These are phyloP conservation scores for Drusus annulatus DNA, from an alignment of 1,140 invertebrate species.

Conservation along the genomic window DNA sequence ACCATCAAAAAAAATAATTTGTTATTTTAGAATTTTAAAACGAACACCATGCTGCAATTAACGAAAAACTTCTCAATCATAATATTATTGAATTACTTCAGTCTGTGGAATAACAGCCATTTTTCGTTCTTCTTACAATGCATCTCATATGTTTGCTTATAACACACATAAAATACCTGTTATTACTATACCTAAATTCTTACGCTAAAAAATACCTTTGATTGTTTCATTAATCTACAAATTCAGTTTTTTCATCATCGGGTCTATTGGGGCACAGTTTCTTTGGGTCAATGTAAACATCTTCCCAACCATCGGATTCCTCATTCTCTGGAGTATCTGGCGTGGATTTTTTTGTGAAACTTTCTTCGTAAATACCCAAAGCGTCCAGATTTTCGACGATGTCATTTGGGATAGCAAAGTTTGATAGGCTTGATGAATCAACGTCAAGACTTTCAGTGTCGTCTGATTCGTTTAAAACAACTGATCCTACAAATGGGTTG, in stretches of 20 bases:
- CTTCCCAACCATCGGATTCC: background rate
- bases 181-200: too few relatives aligned
- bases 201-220: too few relatives aligned
- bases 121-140: too few relatives aligned
- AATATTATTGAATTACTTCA: too few relatives aligned
- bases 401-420: conserved; percentile 15
- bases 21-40: too few relatives aligned
- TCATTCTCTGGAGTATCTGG: background rate
- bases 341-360: background rate
- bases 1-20: too few relatives aligned
- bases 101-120: too few relatives aligned
- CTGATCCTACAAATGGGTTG: background rate
- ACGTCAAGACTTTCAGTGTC: background rate
- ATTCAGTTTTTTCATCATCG: conserved; percentile 65
- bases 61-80: too few relatives aligned
- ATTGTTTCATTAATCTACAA: conserved; percentile 60
- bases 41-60: too few relatives aligned
- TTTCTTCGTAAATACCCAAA: conserved; percentile 22
- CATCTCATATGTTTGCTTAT: too few relatives aligned
- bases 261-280: conserved; percentile 62
- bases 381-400: conserved; percentile 28
- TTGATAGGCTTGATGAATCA: background rate
- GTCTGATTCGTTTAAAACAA: background rate
- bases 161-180: too few relatives aligned
- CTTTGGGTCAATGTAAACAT: conserved; percentile 23